Percentiles rank a stretch among this genome's conserved stretches.
Conservation (phyloP, 1,140 invertebrate species). For the Drosophila pruinosa region DNA sequence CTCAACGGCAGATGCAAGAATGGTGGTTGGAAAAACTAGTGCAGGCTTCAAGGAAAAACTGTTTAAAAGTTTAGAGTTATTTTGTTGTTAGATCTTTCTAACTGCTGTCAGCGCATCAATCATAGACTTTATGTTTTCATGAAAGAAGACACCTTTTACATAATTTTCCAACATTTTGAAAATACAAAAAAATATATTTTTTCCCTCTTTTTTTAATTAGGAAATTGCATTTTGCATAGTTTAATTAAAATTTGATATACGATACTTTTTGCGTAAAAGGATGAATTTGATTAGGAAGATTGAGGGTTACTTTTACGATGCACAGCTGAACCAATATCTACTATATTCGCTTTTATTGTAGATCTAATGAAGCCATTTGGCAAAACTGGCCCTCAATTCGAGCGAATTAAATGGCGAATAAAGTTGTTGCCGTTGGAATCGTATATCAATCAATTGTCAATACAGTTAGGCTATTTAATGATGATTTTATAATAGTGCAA, state of each 20-base stretch:
- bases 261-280: slow-evolving; percentile 49
- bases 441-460: slow-evolving; percentile 74
- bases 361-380: slow-evolving; percentile 53
- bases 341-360: background rate
- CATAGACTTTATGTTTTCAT: slow-evolving; percentile 69
- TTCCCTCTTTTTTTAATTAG: slow-evolving; percentile 41
- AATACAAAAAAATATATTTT: slow-evolving; percentile 25
- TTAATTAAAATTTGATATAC: slow-evolving; percentile 57
- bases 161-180: slow-evolving; percentile 10
- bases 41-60: slow-evolving; percentile 2
- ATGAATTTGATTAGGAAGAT: background rate
- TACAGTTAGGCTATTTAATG: slow-evolving; percentile 31
- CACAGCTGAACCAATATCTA: slow-evolving; percentile 3
- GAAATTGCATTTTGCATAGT: slow-evolving; percentile 14
- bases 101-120: slow-evolving; percentile 64
- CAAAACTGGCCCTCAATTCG: slow-evolving; percentile 16
- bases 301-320: background rate
- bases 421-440: background rate
- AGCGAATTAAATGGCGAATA: slow-evolving; percentile 1
- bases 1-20: slow-evolving; percentile 40
- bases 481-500: slow-evolving; percentile 62
- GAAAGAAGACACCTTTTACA: slow-evolving; percentile 46
- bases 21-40: slow-evolving; percentile 60
- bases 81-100: background rate
- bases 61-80: slow-evolving; percentile 25